phyloP scores from a whole-genome alignment of 2,797 vertebrate genomes.

The Pelochelys cantorii region DNA sequence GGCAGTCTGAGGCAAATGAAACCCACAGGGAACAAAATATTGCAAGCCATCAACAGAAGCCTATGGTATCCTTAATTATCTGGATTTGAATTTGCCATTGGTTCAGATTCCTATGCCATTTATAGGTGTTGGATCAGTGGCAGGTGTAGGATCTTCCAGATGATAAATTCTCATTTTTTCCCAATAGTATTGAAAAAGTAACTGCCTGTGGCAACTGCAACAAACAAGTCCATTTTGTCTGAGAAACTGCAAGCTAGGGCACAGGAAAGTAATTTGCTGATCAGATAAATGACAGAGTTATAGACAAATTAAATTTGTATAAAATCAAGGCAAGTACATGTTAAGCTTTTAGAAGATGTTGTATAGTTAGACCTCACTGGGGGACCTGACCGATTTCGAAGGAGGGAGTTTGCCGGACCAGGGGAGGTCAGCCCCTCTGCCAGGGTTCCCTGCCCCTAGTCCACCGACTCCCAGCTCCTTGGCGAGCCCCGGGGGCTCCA shows the following conservation, averaged over 20 bases:
- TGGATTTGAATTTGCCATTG: neutral
- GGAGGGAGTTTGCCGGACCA: too few species aligned
- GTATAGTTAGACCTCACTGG: neutral
- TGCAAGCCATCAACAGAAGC: neutral
- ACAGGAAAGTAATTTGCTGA: neutral
- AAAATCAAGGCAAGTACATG: neutral
- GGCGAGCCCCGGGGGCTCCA: too few species aligned
- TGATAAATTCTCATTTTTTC: rapidly evolving
- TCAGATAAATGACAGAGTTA: neutral
- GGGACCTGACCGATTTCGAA: too few species aligned
- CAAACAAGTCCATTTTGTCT: neutral
- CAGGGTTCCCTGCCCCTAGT: too few species aligned
- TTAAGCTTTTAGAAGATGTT: neutral
- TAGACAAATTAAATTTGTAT: neutral
- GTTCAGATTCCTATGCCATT: slow-evolving; percentile 9
- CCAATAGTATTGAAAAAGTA: neutral
- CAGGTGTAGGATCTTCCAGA: neutral
- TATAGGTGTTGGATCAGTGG: neutral
- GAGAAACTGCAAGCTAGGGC: neutral
- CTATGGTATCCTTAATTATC: neutral
- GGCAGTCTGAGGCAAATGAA: rapidly evolving
- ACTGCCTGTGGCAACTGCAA: neutral
- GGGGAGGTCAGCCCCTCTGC: too few species aligned
- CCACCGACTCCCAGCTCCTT: too few species aligned
- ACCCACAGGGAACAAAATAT: neutral